Percentiles rank a stretch among this genome's conserved stretches.
phyloP scores from a whole-genome alignment of 2,888 invertebrate genomes.

The Oxyteleia sp. region DNA sequence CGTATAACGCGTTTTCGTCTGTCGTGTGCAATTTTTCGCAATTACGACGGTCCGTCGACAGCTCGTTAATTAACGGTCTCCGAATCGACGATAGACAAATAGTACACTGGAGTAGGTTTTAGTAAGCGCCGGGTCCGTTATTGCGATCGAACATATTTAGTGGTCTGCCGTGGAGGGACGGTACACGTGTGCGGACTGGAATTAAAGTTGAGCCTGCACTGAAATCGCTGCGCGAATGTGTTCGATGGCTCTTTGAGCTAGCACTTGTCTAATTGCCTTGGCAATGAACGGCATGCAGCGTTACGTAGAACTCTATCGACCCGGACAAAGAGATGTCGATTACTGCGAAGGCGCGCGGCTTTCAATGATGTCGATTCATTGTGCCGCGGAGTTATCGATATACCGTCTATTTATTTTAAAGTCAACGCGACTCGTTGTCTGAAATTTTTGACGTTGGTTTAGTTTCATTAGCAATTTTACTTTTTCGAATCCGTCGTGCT shows the following conservation, averaged over 20 bases:
- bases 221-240: slow-evolving; percentile 72
- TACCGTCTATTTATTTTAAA: background rate
- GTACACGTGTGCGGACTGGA: slow-evolving; percentile 71
- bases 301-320: slow-evolving; percentile 65
- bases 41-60: slow-evolving; percentile 63
- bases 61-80: slow-evolving; percentile 77
- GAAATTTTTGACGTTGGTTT: too few relatives aligned
- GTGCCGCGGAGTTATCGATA: background rate
- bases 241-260: slow-evolving; percentile 74
- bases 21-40: slow-evolving; percentile 56
- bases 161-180: slow-evolving; percentile 59
- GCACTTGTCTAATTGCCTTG: slow-evolving; percentile 75
- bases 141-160: slow-evolving; percentile 75
- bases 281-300: slow-evolving; percentile 68
- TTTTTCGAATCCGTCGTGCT: too few relatives aligned
- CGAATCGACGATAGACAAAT: slow-evolving; percentile 76
- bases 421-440: too few relatives aligned
- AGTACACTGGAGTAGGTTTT: slow-evolving; percentile 63
- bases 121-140: slow-evolving; percentile 59
- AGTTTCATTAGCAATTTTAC: too few relatives aligned
- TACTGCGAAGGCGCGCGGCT: slow-evolving; percentile 50
- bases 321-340: slow-evolving; percentile 65
- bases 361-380: slow-evolving; percentile 56
- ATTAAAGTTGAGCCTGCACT: slow-evolving; percentile 70
- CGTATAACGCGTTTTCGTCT: slow-evolving; percentile 27